Percentiles rank a stretch among this genome's conserved stretches.
phyloP scores from a whole-genome alignment of 23 tunicate genomes.

The Botrylloides violaceus region DNA sequence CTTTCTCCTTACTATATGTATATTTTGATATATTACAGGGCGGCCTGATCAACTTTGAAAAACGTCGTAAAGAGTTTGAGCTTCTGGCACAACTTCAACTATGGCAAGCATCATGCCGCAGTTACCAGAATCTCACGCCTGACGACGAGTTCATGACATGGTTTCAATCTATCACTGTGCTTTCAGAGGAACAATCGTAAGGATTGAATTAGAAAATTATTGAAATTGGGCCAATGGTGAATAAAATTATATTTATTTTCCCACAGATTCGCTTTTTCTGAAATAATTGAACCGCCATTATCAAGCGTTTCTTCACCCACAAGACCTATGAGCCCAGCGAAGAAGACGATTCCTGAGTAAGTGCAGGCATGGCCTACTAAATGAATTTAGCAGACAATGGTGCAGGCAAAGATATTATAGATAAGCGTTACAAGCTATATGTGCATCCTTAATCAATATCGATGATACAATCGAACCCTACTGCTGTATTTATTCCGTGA shows the following conservation, averaged over 20 bases:
- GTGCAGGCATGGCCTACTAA: not conserved
- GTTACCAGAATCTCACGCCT: slow-evolving; percentile 46
- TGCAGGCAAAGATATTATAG: too few species aligned
- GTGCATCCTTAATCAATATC: too few species aligned
- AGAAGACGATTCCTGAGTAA: slow-evolving; percentile 16
- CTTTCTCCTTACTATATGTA: too few species aligned
- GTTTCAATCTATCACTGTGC: slow-evolving; percentile 60
- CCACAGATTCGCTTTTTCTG: slow-evolving; percentile 1
- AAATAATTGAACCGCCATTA: not conserved
- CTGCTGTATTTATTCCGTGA: too few species aligned
- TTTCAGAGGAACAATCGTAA: slow-evolving; percentile 71
- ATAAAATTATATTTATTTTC: not conserved
- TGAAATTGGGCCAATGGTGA: not conserved
- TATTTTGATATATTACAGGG: slow-evolving; percentile 46
- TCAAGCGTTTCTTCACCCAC: slow-evolving; percentile 7
- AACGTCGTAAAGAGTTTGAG: slow-evolving; percentile 89
- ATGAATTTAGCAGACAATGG: too few species aligned
- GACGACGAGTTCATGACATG: slow-evolving; percentile 35
- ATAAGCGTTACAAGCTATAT: too few species aligned
- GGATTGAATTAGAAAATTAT: not conserved
- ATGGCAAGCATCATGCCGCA: slow-evolving; percentile 79
- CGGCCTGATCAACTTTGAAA: slow-evolving; percentile 79
- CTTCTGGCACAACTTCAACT: slow-evolving; percentile 82
- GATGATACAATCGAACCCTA: too few species aligned
- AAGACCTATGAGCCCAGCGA: not conserved